Evolutionary conservation across 1,140 invertebrate genomes (phyloP).

Genomic region (Drosophila trapezifrons): DNA sequence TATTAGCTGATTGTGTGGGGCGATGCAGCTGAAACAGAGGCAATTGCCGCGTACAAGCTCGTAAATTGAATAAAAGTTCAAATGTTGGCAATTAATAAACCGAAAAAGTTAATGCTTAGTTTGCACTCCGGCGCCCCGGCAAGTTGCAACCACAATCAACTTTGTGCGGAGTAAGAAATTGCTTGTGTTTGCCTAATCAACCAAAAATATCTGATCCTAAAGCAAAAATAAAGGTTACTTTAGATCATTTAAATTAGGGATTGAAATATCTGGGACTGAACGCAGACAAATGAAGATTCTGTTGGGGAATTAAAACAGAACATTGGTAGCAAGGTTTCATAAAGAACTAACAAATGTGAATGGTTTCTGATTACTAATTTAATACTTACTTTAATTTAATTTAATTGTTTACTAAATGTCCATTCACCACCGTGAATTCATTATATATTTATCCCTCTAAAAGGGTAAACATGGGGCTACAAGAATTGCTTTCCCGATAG

Average conservation of each 20-base stretch:
- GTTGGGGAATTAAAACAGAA: not conserved
- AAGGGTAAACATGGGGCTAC: not conserved
- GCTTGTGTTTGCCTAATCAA: constrained; percentile 10
- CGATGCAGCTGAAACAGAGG: constrained; percentile 34
- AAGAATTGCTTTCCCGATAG: too few relatives aligned
- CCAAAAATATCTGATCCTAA: constrained; percentile 8
- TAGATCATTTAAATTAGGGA: not conserved
- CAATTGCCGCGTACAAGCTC: constrained; percentile 65
- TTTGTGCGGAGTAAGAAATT: constrained; percentile 5
- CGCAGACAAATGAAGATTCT: too few relatives aligned
- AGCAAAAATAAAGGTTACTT: not conserved
- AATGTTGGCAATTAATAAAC: constrained; percentile 80
- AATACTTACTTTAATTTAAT: too few relatives aligned
- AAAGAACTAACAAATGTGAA: too few relatives aligned
- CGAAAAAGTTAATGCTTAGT: constrained; percentile 73
- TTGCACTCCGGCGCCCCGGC: constrained; percentile 12
- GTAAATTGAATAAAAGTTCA: constrained; percentile 82
- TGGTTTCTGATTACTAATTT: too few relatives aligned
- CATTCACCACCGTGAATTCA: too few relatives aligned
- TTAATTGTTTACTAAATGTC: not conserved
- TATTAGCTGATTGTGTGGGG: constrained; percentile 64
- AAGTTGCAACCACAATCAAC: constrained; percentile 25
- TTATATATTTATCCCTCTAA: not conserved
- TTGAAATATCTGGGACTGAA: too few relatives aligned
- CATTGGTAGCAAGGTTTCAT: too few relatives aligned